Evolutionary conservation across 37 sponge, comb jelly and placozoan genomes (phyloP).

Genomic region (Amphimedon queenslandica): DNA sequence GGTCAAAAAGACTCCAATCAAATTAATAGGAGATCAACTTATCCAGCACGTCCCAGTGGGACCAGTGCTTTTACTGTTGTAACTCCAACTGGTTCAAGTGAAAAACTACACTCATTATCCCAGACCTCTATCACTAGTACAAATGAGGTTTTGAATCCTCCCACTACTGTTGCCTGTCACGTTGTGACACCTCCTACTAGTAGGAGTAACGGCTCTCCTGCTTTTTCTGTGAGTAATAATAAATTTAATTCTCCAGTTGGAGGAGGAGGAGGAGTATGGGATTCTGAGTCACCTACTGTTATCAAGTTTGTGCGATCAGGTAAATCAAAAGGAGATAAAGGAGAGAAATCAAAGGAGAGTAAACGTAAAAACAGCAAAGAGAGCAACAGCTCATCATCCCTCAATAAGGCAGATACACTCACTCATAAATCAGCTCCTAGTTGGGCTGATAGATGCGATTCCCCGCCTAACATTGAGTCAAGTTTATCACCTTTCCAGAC

Average conservation of each 20-base stretch:
- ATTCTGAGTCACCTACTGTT: background rate
- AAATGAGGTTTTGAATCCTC: background rate
- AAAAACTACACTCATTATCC: background rate
- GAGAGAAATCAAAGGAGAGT: background rate
- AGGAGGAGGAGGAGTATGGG: background rate
- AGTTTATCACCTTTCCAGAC: background rate
- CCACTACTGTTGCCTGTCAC: background rate
- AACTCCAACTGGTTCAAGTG: background rate
- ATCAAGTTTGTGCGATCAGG: background rate
- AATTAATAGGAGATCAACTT: background rate
- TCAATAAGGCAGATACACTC: background rate
- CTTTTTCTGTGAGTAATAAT: background rate
- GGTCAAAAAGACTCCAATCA: background rate
- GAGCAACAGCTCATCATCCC: background rate
- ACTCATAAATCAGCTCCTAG: background rate
- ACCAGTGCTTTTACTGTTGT: conserved; percentile 2
- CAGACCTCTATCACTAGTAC: background rate
- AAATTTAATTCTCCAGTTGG: background rate
- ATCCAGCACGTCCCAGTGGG: background rate
- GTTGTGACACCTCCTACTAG: conserved; percentile 6
- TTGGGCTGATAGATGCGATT: background rate
- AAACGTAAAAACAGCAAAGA: background rate
- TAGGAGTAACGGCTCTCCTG: conserved; percentile 4
- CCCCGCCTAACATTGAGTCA: background rate
- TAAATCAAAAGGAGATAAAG: background rate